Conservation (phyloP, 2,797 vertebrate genomes). For the Forpus xanthops region DNA sequence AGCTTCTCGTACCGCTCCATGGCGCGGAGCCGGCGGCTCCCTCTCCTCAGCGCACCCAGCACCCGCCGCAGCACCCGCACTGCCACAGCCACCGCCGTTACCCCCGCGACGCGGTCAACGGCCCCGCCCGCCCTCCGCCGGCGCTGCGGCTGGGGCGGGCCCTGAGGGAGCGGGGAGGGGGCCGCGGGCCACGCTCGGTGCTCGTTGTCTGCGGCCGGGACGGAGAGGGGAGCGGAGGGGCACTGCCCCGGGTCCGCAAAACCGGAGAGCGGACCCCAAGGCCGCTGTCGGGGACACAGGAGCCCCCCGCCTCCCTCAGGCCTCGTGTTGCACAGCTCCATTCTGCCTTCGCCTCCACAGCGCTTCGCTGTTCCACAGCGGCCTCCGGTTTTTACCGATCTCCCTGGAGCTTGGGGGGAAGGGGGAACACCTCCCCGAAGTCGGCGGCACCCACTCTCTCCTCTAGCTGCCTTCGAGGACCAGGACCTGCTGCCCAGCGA, state of each 20-base stretch:
- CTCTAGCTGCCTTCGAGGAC: background rate
- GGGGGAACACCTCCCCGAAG: accelerated
- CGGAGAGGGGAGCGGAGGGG: background rate
- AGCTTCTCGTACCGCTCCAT: slow-evolving; percentile 98
- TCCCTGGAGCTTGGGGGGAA: background rate
- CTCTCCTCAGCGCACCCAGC: background rate
- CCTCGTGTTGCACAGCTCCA: background rate
- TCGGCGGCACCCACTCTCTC: background rate
- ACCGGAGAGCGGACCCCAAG: background rate
- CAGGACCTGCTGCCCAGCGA: background rate
- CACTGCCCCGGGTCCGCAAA: too few species aligned
- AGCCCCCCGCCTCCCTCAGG: background rate
- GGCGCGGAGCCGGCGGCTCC: background rate
- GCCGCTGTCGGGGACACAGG: background rate
- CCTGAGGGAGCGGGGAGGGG: background rate
- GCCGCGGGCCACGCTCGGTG: background rate
- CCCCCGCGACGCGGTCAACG: background rate
- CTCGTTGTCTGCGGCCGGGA: background rate
- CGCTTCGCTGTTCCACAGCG: accelerated
- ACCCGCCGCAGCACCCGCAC: too few species aligned
- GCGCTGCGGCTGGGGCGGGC: background rate
- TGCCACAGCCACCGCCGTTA: too few species aligned
- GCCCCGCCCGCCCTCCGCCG: background rate
- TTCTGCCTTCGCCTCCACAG: too few species aligned
- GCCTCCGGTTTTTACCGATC: accelerated